phyloP scores from a whole-genome alignment of 2,888 invertebrate genomes.

The Pseudoips prasinana region DNA sequence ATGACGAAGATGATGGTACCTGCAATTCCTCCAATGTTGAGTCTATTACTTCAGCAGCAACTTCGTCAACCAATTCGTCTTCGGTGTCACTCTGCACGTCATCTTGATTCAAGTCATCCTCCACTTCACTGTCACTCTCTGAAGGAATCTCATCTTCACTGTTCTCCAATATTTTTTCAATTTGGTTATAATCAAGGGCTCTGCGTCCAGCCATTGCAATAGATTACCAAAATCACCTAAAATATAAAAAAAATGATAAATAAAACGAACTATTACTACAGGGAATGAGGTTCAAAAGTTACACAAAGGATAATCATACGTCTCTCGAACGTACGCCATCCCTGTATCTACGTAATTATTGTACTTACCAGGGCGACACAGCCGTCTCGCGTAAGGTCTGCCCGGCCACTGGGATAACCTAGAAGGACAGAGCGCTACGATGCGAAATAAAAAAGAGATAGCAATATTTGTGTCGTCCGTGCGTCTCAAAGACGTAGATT shows the following conservation, averaged over 20 bases:
- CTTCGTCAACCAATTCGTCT: constrained; percentile 4
- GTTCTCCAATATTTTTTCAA: constrained; percentile 1
- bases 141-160: constrained; percentile 1
- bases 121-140: constrained; percentile 9
- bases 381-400: constrained; percentile 7
- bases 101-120: constrained; percentile 16
- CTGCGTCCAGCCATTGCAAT: constrained; percentile 3
- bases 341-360: constrained; percentile 4
- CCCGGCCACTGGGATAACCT: constrained; percentile 4
- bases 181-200: constrained; percentile 2
- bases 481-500: constrained; percentile 2
- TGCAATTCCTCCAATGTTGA: not conserved
- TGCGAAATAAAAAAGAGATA: constrained; percentile 4
- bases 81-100: constrained; percentile 15
- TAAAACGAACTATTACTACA: constrained; percentile 5
- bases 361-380: constrained; percentile 6
- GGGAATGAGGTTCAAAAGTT: constrained; percentile 4
- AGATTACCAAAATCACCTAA: constrained; percentile 3
- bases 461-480: constrained; percentile 2
- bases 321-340: constrained; percentile 4
- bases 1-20: not conserved
- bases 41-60: not conserved
- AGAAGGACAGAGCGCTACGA: constrained; percentile 2
- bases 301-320: constrained; percentile 6
- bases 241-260: constrained; percentile 5